Base-by-base conservation (phyloP, 2,797 vertebrate genomes). In the Rhyacichthys aspro region DNA sequence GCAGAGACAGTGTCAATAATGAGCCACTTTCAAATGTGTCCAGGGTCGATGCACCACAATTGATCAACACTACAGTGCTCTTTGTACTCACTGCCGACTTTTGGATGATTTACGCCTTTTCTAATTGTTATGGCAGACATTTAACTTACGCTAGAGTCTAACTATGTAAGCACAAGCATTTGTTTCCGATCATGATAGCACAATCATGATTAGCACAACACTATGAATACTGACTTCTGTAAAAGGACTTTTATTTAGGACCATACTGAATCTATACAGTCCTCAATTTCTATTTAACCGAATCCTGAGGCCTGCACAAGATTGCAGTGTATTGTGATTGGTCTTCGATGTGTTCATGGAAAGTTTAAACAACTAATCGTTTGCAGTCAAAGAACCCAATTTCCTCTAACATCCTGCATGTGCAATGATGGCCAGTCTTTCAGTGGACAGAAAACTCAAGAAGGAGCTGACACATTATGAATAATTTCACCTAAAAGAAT, bases 1-100 rank as follows among this genome's bases (percentile, higher is more conserved):
- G 70, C 84, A 79, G 81, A 86, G 65, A 53, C 57, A 7, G 54
- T 18, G 53, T 63, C 65, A 58, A 53, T 63, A 72, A 60, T 15
- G 43, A 70, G 67, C 50, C 52, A 37, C 69, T 69, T 72, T 79
- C 63, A 74, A 78, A 65, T 7, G 54, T 0, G 36, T 72, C 76
- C 71, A 55, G 49, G 34, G 50, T 79, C 63, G n/a, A 44, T 16
- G 32, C 43, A 8, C 55, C 7, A 49, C 47, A 28, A 63, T 74
- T 17, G 23, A 79, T 78, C 78, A 70, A 58, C 55, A 11, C n/a
- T 18, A 36, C 54, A 11, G 39, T 16, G 0, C 17, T 11, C 60
- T 67, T 68, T 76, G 62, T 60, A 67, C 37, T 56, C 58, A 0
- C 1, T 16, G 53, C 16, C 9, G 32, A 43, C 23, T 48, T 43